Conservation (phyloP, 2,888 invertebrate species). For the Microplitis deprimator region DNA sequence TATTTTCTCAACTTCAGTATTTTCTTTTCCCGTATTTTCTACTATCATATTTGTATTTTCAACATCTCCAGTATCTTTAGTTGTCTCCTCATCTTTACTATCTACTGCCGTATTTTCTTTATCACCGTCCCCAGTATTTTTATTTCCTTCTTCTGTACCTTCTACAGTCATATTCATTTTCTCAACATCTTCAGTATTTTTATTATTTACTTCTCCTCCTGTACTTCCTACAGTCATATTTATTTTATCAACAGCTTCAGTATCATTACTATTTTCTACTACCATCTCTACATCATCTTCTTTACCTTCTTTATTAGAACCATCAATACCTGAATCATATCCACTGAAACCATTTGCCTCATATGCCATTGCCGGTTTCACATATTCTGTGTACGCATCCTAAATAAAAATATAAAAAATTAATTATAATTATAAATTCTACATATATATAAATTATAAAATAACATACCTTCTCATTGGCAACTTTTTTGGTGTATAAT, state of each 20-base stretch:
- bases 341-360: slow-evolving; percentile 45
- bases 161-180: background rate
- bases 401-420: slow-evolving; percentile 47
- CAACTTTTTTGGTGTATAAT: slow-evolving; percentile 86
- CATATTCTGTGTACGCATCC: slow-evolving; percentile 74
- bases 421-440: background rate
- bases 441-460: slow-evolving; percentile 52
- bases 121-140: slow-evolving; percentile 71
- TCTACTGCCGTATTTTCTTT: slow-evolving; percentile 77
- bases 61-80: slow-evolving; percentile 29
- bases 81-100: slow-evolving; percentile 70
- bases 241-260: background rate
- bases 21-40: slow-evolving; percentile 4
- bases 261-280: background rate
- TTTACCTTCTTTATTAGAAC: background rate
- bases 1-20: slow-evolving; percentile 6
- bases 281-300: background rate
- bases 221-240: background rate
- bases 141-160: background rate
- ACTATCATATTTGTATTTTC: background rate
- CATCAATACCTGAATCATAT: background rate
- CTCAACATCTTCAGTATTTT: background rate
- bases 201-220: background rate
- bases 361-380: slow-evolving; percentile 77
- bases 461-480: slow-evolving; percentile 75